These are phyloP conservation scores for Lottia scabra DNA, from an alignment of 2,888 invertebrate genomes.

Conservation along the genomic window DNA sequence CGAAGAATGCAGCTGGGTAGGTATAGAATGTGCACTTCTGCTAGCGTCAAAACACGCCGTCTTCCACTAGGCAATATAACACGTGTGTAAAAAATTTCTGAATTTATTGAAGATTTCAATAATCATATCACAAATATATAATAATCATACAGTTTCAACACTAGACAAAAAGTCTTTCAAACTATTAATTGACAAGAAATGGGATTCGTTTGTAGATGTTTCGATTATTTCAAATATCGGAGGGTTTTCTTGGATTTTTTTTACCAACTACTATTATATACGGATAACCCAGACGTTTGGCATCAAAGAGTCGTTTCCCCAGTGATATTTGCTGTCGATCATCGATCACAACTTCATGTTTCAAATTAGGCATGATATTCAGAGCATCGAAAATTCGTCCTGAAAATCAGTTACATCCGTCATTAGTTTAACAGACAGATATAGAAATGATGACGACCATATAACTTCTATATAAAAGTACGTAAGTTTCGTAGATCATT, in stretches of 20 bases:
- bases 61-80: too few relatives aligned
- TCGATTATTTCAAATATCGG: conserved; percentile 37
- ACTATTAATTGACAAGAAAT: conserved; percentile 40
- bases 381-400: conserved; percentile 70
- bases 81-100: too few relatives aligned
- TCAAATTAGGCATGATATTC: conserved; percentile 70
- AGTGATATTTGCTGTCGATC: conserved; percentile 85
- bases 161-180: conserved; percentile 32
- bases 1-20: too few relatives aligned
- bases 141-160: conserved; percentile 36
- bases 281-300: conserved; percentile 83
- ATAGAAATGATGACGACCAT: too few relatives aligned
- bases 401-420: too few relatives aligned
- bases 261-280: conserved; percentile 82
- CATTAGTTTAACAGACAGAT: too few relatives aligned
- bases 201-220: conserved; percentile 29
- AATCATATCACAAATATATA: too few relatives aligned
- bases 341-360: conserved; percentile 81
- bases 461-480: too few relatives aligned
- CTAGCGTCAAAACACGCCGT: too few relatives aligned
- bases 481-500: too few relatives aligned
- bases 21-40: too few relatives aligned
- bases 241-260: conserved; percentile 56
- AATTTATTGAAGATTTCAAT: too few relatives aligned
- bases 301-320: conserved; percentile 81